Base-by-base conservation (phyloP, 2,888 invertebrate species). In the Sisyra nigra region DNA sequence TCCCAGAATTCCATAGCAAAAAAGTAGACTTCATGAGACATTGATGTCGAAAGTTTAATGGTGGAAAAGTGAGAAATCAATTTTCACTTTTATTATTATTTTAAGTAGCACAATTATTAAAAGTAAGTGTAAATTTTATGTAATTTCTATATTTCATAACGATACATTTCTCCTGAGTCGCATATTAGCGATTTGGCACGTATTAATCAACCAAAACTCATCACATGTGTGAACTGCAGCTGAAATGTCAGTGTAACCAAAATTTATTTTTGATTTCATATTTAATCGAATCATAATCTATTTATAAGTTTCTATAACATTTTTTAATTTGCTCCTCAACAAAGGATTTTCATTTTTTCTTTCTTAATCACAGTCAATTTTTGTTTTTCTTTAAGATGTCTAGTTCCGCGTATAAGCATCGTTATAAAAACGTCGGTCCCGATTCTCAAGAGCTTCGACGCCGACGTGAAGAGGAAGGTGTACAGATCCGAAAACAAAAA, bases 401-500 rank as follows among this genome's bases (percentile, higher is more conserved):
- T 56, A 77, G 78, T 50, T 82, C 75, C 51, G 67, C 77, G 55
- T 87, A 88, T 61, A 87, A 86, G 61, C 80, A 86, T 65, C 81
- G 91, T 54, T 96, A 94, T 61, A 94, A 96, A 77, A 93, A 93
- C 70, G 78, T 79, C 49, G 91, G 87, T 2, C 66, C 92, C 52
- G 92, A 93, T 64, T 85, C 89, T 3, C 84, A 92, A 51, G 94
- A 96, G 64, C 68, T 94, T 53, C 74, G 96, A 40, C 75, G 94
- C 42, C 70, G 94, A 33, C 71, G 96, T 34, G 96, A 96, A 61
- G 96, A 97, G 56, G 94, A 94, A 62, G 94, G 94, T 18, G 86
- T 97, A 19, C 94, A 96, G 57, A 69, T 97, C 40, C 69, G 96
- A 42, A 96, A 96, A 69, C 91, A 91, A 55, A 94, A 94, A 63